Percentiles rank a stretch among this genome's conserved stretches.
phyloP scores from a whole-genome alignment of 2,888 invertebrate genomes.

The Seladonia tumulorum region DNA sequence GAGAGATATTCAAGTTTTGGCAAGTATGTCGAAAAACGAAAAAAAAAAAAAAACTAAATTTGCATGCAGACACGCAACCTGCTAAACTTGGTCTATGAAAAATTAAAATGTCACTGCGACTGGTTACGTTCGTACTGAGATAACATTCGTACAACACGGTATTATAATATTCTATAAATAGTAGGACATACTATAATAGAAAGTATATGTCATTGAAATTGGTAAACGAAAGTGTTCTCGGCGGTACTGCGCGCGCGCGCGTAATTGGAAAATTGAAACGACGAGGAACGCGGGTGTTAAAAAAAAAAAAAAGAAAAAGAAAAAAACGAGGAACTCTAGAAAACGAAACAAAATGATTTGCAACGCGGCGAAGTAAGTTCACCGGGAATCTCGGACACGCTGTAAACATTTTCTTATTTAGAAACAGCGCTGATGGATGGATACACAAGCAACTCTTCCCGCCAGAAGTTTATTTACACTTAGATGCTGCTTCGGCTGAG shows the following conservation, averaged over 20 bases:
- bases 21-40: not conserved
- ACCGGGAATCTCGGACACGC: not conserved
- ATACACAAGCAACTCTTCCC: constrained; percentile 2
- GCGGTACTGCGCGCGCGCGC: not conserved
- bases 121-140: not conserved
- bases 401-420: constrained; percentile 9
- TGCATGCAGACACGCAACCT: not conserved
- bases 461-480: constrained; percentile 39
- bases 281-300: not conserved
- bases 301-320: too few relatives aligned
- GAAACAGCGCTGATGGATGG: constrained; percentile 12
- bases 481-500: constrained; percentile 5
- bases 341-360: not conserved
- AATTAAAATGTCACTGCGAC: not conserved
- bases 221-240: not conserved
- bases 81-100: not conserved
- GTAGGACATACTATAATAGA: too few relatives aligned
- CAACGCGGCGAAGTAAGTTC: not conserved
- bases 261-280: not conserved
- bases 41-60: not conserved
- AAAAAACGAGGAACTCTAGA: not conserved
- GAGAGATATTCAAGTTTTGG: not conserved
- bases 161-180: too few relatives aligned
- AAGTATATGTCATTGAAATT: too few relatives aligned
- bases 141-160: not conserved